Evolutionary conservation across 1,140 invertebrate genomes (phyloP).

Genomic region (Melanaphis sacchari): DNA sequence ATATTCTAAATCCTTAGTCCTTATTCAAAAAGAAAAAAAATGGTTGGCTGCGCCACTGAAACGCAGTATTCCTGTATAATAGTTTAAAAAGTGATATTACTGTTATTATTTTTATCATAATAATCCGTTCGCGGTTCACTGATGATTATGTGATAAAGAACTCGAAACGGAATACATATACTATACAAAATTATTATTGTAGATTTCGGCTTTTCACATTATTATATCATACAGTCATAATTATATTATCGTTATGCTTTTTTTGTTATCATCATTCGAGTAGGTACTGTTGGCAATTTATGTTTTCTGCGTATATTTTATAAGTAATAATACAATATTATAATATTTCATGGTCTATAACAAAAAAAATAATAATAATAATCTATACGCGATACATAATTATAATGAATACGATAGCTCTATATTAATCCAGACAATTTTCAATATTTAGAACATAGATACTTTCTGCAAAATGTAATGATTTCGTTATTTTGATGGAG

Average conservation of each 20-base stretch:
- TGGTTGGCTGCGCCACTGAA: not conserved
- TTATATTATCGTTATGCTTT: not conserved
- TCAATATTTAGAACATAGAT: not conserved
- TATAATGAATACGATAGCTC: not conserved
- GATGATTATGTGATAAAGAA: not conserved
- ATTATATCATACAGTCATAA: not conserved
- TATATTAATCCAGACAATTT: not conserved
- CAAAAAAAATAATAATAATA: no score
- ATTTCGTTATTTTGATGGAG: not conserved
- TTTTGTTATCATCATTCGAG: not conserved
- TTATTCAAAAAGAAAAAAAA: not conserved
- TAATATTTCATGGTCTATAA: not conserved
- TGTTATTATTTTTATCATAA: not conserved
- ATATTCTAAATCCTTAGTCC: not conserved
- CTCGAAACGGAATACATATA: not conserved
- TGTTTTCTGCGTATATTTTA: not conserved
- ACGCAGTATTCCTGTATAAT: not conserved
- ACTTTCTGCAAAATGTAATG: not conserved
- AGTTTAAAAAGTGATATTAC: not conserved
- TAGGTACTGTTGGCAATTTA: not conserved
- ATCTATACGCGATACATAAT: not conserved
- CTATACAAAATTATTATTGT: not conserved
- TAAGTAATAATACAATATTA: not conserved
- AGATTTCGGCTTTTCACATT: not conserved
- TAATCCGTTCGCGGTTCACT: not conserved